Evolutionary conservation across 2,113 vertebrate species (phyloP).

Genomic region (Danionella cerebrum): DNA sequence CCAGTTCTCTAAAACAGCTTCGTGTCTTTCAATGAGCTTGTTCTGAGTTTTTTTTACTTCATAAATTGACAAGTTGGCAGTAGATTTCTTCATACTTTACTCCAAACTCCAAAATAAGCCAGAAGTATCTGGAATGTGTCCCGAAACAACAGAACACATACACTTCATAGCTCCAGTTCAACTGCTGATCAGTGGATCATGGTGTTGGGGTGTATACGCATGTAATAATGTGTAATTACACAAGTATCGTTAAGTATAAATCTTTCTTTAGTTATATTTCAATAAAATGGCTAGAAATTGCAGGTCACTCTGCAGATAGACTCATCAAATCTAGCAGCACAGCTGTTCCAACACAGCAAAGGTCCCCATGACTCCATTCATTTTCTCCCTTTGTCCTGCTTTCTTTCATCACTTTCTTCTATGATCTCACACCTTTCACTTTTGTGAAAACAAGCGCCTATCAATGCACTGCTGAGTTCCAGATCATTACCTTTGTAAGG

Average conservation of each 20-base stretch:
- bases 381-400: background rate
- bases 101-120: background rate
- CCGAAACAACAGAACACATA: slow-evolving; percentile 11
- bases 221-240: background rate
- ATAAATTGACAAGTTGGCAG: background rate
- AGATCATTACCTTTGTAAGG: background rate
- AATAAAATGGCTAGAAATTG: background rate
- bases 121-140: slow-evolving; percentile 5
- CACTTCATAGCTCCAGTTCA: background rate
- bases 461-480: background rate
- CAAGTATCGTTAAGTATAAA: background rate
- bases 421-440: background rate
- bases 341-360: slow-evolving; percentile 35
- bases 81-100: background rate
- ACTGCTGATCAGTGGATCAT: too few species aligned
- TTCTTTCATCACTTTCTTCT: background rate
- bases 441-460: background rate
- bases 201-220: background rate
- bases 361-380: slow-evolving; percentile 7
- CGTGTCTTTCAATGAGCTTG: background rate
- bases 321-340: background rate
- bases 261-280: background rate
- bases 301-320: background rate
- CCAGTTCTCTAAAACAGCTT: background rate
- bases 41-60: background rate